Percentiles rank a stretch among this genome's conserved stretches.
phyloP scores from a whole-genome alignment of 2,797 vertebrate species.

The Peromyscus attwateri region DNA sequence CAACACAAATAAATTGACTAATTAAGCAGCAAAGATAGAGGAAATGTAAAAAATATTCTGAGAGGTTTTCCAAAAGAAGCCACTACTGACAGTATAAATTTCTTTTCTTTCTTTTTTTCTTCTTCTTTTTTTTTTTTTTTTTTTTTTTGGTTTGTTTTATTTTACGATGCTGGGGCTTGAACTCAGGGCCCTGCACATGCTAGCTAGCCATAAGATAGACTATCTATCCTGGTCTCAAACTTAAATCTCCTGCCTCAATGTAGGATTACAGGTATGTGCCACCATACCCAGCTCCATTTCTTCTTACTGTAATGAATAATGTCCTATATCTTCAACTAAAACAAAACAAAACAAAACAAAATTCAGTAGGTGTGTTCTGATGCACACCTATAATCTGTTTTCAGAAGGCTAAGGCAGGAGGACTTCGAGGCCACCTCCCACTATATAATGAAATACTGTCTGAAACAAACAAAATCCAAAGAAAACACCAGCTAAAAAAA shows the following conservation, averaged over 20 bases:
- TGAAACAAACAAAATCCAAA: not conserved
- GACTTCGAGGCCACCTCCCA: not conserved
- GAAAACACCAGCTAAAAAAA: not conserved
- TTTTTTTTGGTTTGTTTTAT: not conserved
- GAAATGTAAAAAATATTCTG: constrained; percentile 21
- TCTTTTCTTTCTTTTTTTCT: not conserved
- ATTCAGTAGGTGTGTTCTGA: not conserved
- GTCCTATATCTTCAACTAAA: constrained; percentile 16
- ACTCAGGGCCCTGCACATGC: not conserved
- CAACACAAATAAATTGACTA: not conserved
- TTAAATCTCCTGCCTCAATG: not conserved
- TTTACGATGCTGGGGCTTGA: not conserved
- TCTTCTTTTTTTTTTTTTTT: too few relatives aligned
- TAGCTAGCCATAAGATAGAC: not conserved
- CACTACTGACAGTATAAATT: not conserved
- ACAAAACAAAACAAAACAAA: constrained; percentile 8
- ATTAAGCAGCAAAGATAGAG: not conserved
- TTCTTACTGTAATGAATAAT: not conserved
- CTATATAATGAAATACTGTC: not conserved
- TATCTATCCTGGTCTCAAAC: not conserved
- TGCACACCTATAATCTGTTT: not conserved
- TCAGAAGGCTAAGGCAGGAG: not conserved
- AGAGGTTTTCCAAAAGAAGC: constrained; percentile 8
- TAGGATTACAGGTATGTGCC: not conserved
- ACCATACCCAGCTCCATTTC: not conserved